These are phyloP conservation scores for Noctua pronuba DNA, from an alignment of 2,888 invertebrate genomes.

Conservation along the genomic window DNA sequence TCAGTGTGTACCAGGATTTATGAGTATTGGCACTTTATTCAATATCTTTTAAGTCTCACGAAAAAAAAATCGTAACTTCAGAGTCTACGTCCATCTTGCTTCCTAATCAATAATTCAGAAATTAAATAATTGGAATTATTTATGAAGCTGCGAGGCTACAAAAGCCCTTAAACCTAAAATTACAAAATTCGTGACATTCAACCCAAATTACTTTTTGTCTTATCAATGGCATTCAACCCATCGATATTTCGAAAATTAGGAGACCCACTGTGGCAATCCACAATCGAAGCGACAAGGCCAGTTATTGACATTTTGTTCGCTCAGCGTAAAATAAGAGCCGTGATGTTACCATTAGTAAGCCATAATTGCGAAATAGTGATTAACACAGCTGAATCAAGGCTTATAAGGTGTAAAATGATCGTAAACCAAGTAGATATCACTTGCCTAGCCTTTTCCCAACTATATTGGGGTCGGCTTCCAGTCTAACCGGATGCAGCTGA, in stretches of 20 bases:
- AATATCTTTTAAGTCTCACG: too few relatives aligned
- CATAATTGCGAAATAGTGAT: slow-evolving; percentile 33
- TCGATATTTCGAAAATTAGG: slow-evolving; percentile 17
- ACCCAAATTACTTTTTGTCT: background rate
- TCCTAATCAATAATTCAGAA: background rate
- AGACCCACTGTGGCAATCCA: slow-evolving; percentile 22
- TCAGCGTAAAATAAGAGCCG: slow-evolving; percentile 40
- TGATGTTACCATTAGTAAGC: slow-evolving; percentile 20
- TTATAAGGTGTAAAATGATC: slow-evolving; percentile 12
- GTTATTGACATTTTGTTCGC: slow-evolving; percentile 33
- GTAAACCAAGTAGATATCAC: background rate
- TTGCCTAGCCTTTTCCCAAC: too few relatives aligned
- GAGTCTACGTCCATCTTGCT: too few relatives aligned
- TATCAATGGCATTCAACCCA: background rate
- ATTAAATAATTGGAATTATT: background rate
- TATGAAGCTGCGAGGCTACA: background rate
- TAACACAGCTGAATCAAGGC: slow-evolving; percentile 18
- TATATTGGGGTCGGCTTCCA: too few relatives aligned
- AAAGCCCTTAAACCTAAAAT: background rate
- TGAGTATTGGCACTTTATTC: too few relatives aligned
- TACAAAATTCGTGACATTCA: background rate
- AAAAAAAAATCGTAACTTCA: too few relatives aligned
- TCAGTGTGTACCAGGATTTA: too few relatives aligned
- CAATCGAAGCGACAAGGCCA: slow-evolving; percentile 44
- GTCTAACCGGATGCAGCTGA: too few relatives aligned